Conservation (phyloP, 2,888 invertebrate species). For the Papilio gigon region DNA sequence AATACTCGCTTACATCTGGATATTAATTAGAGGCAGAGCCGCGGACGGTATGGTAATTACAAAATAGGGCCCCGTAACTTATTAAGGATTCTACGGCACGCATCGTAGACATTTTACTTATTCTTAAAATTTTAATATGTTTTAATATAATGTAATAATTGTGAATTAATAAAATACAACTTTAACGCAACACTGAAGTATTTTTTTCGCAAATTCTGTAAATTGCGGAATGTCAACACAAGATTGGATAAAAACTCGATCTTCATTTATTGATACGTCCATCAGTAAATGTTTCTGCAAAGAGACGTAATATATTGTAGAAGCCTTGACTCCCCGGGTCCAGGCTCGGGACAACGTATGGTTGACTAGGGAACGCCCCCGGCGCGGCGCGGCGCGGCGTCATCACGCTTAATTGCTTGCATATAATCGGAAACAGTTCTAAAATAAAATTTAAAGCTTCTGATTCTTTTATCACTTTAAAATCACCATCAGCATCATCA, state of each 20-base stretch:
- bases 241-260: too few relatives aligned
- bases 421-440: slow-evolving; percentile 6
- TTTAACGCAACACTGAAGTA: too few relatives aligned
- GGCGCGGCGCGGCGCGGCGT: background rate
- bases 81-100: background rate
- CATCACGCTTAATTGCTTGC: slow-evolving; percentile 1
- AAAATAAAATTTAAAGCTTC: background rate
- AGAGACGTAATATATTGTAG: background rate
- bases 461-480: background rate
- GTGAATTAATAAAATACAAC: too few relatives aligned
- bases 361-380: slow-evolving; percentile 25
- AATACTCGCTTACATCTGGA: slow-evolving; percentile 49
- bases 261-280: too few relatives aligned
- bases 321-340: background rate
- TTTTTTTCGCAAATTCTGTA: too few relatives aligned
- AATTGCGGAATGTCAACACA: too few relatives aligned
- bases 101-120: background rate
- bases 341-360: slow-evolving; percentile 1
- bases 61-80: slow-evolving; percentile 42
- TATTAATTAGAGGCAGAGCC: slow-evolving; percentile 54
- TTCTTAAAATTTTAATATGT: too few relatives aligned
- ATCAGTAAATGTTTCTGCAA: background rate
- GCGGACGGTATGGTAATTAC: slow-evolving; percentile 59
- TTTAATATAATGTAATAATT: too few relatives aligned
- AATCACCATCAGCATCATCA: too few relatives aligned